Evolutionary conservation across 1,140 invertebrate species (phyloP).

Genomic region (Luehdorfia chinensis): DNA sequence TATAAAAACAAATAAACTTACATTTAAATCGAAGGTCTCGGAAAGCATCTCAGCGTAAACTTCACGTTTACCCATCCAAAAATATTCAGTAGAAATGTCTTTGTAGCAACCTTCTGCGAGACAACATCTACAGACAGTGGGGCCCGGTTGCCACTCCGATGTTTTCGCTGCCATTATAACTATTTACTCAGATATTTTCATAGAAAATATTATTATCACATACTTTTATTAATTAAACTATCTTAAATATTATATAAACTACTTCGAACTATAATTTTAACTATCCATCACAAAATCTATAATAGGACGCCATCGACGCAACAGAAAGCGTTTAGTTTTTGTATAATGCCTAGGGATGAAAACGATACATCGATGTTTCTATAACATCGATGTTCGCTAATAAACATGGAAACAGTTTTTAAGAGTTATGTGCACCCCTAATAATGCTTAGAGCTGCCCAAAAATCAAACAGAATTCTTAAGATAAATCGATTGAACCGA

Average conservation of each 20-base stretch:
- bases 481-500: too few species aligned
- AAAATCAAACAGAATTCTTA: too few species aligned
- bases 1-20: constrained; percentile 31
- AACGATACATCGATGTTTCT: too few species aligned
- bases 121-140: constrained; percentile 65
- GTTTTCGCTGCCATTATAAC: constrained; percentile 56
- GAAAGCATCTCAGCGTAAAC: constrained; percentile 63
- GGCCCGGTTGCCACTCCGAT: constrained; percentile 59
- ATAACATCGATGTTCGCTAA: too few species aligned
- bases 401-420: too few species aligned
- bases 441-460: too few species aligned
- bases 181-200: constrained; percentile 37
- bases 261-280: constrained; percentile 19
- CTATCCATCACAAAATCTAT: constrained; percentile 10
- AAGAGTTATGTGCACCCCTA: too few species aligned
- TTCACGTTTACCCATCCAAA: constrained; percentile 69
- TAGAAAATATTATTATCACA: constrained; percentile 43
- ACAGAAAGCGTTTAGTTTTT: too few species aligned
- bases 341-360: too few species aligned
- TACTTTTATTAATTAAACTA: constrained; percentile 31
- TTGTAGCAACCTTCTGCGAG: constrained; percentile 64
- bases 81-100: constrained; percentile 70
- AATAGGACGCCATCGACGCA: constrained; percentile 28
- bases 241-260: constrained; percentile 19
- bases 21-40: constrained; percentile 49